Percentiles rank a stretch among this genome's conserved stretches.
phyloP scores from a whole-genome alignment of 2,888 invertebrate species.

The Ophion ventricosus region DNA sequence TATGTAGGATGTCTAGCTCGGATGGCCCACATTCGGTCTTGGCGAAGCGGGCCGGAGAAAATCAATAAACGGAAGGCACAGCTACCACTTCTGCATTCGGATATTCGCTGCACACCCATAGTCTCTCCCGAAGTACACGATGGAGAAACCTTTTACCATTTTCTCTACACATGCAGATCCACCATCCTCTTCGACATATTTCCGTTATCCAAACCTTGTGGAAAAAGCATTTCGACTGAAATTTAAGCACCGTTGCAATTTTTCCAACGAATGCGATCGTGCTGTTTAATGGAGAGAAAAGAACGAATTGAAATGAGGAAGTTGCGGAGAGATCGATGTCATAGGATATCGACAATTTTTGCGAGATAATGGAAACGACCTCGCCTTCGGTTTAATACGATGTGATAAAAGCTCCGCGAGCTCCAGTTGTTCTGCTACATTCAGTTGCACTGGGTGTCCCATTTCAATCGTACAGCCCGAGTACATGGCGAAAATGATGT shows the following conservation, averaged over 20 bases:
- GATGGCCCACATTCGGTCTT: constrained; percentile 77
- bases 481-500: not conserved
- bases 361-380: constrained; percentile 55
- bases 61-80: constrained; percentile 81
- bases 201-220: not conserved
- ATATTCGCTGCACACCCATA: constrained; percentile 44
- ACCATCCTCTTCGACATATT: not conserved
- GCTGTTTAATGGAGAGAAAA: not conserved
- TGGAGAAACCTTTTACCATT: constrained; percentile 2
- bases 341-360: constrained; percentile 53
- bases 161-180: not conserved
- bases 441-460: not conserved
- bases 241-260: not conserved
- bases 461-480: not conserved
- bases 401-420: constrained; percentile 33
- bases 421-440: constrained; percentile 18
- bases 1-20: constrained; percentile 39
- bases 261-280: not conserved
- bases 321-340: constrained; percentile 24
- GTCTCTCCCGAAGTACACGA: constrained; percentile 12
- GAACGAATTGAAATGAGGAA: not conserved
- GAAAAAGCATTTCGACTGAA: not conserved
- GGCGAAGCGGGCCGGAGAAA: constrained; percentile 74
- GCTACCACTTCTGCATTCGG: constrained; percentile 73
- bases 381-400: constrained; percentile 35